Evolutionary conservation across 2,113 vertebrate species (phyloP).

Genomic region (Saguinus imperator): DNA sequence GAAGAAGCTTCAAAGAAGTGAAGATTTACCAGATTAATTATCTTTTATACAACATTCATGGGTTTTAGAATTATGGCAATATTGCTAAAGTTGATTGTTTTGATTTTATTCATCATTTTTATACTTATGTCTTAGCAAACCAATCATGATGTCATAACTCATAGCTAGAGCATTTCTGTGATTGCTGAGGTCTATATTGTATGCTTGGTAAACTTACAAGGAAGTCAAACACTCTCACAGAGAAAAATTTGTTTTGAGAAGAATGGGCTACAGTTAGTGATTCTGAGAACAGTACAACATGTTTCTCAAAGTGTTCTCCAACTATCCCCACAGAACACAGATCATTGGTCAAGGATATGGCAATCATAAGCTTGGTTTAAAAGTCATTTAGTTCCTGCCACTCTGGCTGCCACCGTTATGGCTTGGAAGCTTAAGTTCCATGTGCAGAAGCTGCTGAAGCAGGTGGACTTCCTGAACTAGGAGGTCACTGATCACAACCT

Average conservation of each 20-base stretch:
- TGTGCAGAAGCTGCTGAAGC: too few species aligned
- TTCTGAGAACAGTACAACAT: background rate
- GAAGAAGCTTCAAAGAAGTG: background rate
- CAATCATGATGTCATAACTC: background rate
- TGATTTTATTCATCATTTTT: background rate
- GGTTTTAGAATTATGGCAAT: background rate
- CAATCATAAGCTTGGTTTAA: background rate
- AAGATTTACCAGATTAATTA: background rate
- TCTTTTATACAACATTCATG: background rate
- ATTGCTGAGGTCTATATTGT: background rate
- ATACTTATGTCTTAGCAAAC: background rate
- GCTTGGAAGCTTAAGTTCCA: too few species aligned
- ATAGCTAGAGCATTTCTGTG: background rate
- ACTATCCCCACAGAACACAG: background rate
- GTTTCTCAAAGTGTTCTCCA: background rate
- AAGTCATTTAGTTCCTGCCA: background rate
- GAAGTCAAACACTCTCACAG: background rate
- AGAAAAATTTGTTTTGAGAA: background rate
- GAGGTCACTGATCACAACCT: too few species aligned
- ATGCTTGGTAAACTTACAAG: background rate
- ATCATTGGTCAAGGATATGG: background rate
- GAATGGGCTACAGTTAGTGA: background rate
- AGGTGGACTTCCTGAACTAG: too few species aligned
- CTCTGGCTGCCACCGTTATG: too few species aligned
- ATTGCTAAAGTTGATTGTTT: background rate